Base-by-base conservation (phyloP, 2,113 vertebrate genomes). In the Helogale parvula region DNA sequence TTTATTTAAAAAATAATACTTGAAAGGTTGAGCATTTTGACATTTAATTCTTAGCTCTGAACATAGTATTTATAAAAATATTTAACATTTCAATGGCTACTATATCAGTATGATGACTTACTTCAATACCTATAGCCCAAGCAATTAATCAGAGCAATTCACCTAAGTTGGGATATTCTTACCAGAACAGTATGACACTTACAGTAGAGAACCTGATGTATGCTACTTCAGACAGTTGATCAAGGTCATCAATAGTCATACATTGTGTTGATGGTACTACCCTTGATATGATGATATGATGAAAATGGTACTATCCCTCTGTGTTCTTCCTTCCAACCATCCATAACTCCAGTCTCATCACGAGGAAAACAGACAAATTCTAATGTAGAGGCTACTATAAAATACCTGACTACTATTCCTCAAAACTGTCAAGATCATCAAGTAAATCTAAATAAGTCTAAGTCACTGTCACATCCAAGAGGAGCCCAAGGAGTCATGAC, bases 1-100 rank as follows among this genome's bases (percentile, higher is more conserved):
- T 69, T 90, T 65, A 90, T 69, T 86, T 90, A 38, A 86, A 96
- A 96, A 96, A 80, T 80, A 88, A 81, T 81, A 76, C 54, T 25
- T 76, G 19, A 90, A 96, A 94, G 63, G 5, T 2, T 89, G 31
- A 90, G 60, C 25, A 80, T 74, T 68, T 82, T 17, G 69, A 91
- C 93, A 84, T 21, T 54, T 88, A 77, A 65, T 47, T 77, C 83
- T 69, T 9, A 76, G 15, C n/a, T 76, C 57, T 47, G 27, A 88
- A 90, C 29, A 25, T 84, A 72, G 69, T 76, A 65, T 77, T 63
- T 93, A 17, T n/a, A 90, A 96, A 95, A 95, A 74, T 63, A 41
- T 19, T 93, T 85, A 90, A 81, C 50, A 92, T 94, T 93, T 90
- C 50, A 33, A n/a, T 86, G 25, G 80, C 66, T 12, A 81, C 2